Conservation (phyloP, 2,888 invertebrate species). For the Fragum sueziense region DNA sequence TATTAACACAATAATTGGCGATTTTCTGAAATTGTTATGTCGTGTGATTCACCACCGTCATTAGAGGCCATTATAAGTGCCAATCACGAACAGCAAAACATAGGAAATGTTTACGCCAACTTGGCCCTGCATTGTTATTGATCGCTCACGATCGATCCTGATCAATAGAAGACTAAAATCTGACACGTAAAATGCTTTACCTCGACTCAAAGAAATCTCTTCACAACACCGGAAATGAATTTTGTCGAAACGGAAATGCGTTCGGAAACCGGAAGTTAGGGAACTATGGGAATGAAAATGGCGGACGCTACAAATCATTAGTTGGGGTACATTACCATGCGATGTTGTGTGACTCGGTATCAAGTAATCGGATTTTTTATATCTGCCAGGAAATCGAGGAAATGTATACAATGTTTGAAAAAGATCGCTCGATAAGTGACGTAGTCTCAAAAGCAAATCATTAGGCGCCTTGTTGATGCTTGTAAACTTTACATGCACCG, state of each 20-base stretch:
- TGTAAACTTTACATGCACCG: too few relatives aligned
- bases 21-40: too few relatives aligned
- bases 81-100: too few relatives aligned
- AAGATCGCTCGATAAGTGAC: background rate
- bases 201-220: conserved; percentile 51
- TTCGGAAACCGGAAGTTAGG: conserved; percentile 62
- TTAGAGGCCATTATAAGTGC: too few relatives aligned
- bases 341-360: conserved; percentile 20
- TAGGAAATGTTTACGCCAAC: conserved; percentile 16
- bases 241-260: conserved; percentile 60
- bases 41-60: too few relatives aligned
- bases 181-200: conserved; percentile 64
- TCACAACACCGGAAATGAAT: conserved; percentile 61
- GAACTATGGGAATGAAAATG: conserved; percentile 62
- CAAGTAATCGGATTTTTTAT: conserved; percentile 1
- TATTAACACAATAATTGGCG: too few relatives aligned
- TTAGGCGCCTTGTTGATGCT: too few relatives aligned
- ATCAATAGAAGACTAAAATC: conserved; percentile 19
- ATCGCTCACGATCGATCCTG: background rate
- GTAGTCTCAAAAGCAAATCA: too few relatives aligned
- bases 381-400: background rate
- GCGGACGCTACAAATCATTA: conserved; percentile 60
- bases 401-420: conserved; percentile 15
- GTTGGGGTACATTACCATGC: conserved; percentile 52
- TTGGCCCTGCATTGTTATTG: background rate